Conservation (phyloP, 2,113 vertebrate genomes). For the Girardinichthys multiradiatus region DNA sequence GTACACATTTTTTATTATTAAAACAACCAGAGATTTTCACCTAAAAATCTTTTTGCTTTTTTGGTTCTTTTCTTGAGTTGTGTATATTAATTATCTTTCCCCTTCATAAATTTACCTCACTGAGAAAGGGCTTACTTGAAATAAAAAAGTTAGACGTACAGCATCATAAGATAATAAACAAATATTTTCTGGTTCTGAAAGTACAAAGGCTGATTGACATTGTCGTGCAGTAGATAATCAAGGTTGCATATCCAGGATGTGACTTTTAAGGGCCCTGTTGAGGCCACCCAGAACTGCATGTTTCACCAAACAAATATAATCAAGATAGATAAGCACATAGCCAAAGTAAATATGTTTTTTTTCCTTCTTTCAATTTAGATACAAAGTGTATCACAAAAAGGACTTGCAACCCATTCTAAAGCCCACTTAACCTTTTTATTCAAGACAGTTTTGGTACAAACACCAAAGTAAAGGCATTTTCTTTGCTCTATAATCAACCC, state of each 20-base stretch:
- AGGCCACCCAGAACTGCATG: slow-evolving; percentile 68
- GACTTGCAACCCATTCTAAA: not conserved
- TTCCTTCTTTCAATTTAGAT: slow-evolving; percentile 4
- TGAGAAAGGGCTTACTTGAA: slow-evolving; percentile 24
- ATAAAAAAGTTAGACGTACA: slow-evolving; percentile 31
- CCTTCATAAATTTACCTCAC: slow-evolving; percentile 5
- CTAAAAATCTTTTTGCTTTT: not conserved
- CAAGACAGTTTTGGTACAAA: not conserved
- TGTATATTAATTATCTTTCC: not conserved
- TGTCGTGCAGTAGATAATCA: slow-evolving; percentile 47
- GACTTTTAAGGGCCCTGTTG: slow-evolving; percentile 34
- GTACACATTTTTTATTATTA: not conserved
- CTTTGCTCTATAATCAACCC: not conserved
- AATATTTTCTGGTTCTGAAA: slow-evolving; percentile 26
- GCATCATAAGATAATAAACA: slow-evolving; percentile 36
- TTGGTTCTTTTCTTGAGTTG: not conserved
- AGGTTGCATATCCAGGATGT: slow-evolving; percentile 51
- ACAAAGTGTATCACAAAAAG: slow-evolving; percentile 1
- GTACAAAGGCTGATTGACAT: slow-evolving; percentile 49
- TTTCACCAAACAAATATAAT: slow-evolving; percentile 61
- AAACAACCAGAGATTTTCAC: not conserved
- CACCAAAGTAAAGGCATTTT: not conserved
- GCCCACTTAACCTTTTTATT: not conserved
- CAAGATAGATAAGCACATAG: slow-evolving; percentile 69
- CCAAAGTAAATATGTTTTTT: slow-evolving; percentile 68